A percentile compares a stretch with the other conserved stretches of the same genome.
Conservation (phyloP, 2,113 vertebrate genomes). For the Delphinus delphis region DNA sequence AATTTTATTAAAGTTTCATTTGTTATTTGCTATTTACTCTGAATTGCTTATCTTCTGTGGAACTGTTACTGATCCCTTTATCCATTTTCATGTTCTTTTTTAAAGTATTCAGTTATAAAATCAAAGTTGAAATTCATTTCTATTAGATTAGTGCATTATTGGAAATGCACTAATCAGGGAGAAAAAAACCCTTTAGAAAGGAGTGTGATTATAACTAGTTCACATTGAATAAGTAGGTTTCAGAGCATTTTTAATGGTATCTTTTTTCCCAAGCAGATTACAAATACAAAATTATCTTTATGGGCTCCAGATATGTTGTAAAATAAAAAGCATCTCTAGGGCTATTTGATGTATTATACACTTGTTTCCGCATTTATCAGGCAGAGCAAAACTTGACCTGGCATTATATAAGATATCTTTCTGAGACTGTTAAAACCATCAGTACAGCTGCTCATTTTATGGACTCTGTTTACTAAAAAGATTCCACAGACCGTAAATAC, state of each 20-base stretch:
- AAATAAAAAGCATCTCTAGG: conserved; percentile 35
- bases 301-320: conserved; percentile 54
- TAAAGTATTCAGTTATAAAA: background rate
- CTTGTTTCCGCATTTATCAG: background rate
- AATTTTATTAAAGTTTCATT: background rate
- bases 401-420: background rate
- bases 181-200: background rate
- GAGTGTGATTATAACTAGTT: background rate
- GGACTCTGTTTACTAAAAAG: background rate
- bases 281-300: conserved; percentile 57
- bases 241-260: background rate
- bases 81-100: background rate
- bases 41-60: background rate
- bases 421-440: background rate
- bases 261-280: background rate
- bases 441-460: background rate
- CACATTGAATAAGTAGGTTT: background rate
- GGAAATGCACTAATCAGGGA: background rate
- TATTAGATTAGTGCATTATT: background rate
- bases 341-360: background rate
- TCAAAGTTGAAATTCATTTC: background rate
- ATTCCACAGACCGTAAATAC: background rate
- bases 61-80: background rate
- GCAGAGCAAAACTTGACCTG: conserved; percentile 13
- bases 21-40: background rate